Conservation (phyloP, 1,140 invertebrate species). For the Habropoda laboriosa region DNA sequence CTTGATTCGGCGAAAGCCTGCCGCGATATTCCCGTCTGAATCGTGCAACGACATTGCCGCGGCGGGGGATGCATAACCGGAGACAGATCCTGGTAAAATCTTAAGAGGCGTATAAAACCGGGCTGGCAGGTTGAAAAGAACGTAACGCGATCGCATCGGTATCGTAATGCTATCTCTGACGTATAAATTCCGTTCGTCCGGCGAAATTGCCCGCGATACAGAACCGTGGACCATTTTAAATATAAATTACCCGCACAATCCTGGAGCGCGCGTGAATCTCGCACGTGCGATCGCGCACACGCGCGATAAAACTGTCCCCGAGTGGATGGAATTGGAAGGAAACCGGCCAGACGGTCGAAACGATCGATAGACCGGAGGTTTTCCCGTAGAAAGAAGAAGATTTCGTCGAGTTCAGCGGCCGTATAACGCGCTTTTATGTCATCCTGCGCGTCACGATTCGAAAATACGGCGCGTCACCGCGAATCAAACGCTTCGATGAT, state of each 20-base stretch:
- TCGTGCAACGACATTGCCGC: background rate
- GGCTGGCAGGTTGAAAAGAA: background rate
- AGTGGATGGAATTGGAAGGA: background rate
- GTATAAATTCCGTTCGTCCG: conserved; percentile 5
- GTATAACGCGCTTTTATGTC: background rate
- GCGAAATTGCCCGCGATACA: conserved; percentile 2
- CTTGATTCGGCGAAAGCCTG: background rate
- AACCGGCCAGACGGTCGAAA: background rate
- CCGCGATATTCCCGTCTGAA: background rate
- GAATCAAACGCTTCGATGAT: background rate
- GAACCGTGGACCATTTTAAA: background rate
- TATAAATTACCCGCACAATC: conserved; percentile 15
- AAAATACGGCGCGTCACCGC: background rate
- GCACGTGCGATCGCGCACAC: background rate
- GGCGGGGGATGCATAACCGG: background rate
- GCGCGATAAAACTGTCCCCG: background rate
- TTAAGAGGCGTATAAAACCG: background rate
- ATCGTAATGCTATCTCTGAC: conserved; percentile 11
- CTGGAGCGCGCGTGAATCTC: background rate
- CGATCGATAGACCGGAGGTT: background rate
- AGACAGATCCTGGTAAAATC: background rate
- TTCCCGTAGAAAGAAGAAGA: background rate
- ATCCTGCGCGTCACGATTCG: background rate
- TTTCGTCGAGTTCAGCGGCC: background rate
- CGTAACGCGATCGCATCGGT: background rate